Evolutionary conservation across 2,113 vertebrate species (phyloP).

Genomic region (Erpornis zantholeuca): DNA sequence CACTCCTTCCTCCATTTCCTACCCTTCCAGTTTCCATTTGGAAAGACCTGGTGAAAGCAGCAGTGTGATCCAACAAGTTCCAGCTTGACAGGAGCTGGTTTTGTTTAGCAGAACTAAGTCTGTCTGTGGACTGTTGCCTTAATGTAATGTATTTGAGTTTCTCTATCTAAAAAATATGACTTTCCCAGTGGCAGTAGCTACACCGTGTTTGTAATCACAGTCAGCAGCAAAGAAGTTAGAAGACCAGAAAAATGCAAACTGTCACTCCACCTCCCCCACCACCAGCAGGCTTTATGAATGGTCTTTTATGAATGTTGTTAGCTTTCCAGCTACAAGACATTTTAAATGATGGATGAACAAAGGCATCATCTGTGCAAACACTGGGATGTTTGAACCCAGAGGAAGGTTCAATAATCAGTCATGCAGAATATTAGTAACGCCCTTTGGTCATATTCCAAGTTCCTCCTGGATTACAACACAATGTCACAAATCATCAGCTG

Average conservation of each 20-base stretch:
- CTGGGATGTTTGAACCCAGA: slow-evolving; percentile 48
- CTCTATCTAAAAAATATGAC: not conserved
- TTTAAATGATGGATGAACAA: slow-evolving; percentile 61
- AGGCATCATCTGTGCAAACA: slow-evolving; percentile 59
- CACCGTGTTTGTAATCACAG: not conserved
- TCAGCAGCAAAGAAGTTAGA: slow-evolving; percentile 16
- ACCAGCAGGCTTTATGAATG: slow-evolving; percentile 5
- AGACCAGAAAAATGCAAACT: slow-evolving; percentile 37
- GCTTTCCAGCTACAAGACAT: slow-evolving; percentile 40
- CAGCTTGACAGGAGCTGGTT: not conserved
- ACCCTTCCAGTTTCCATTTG: not conserved
- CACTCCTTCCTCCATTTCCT: not conserved
- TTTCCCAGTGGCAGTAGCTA: not conserved
- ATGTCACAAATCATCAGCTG: slow-evolving; percentile 45
- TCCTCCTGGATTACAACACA: slow-evolving; percentile 15
- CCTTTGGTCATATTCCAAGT: slow-evolving; percentile 50
- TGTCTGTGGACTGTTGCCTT: not conserved
- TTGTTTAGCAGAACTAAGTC: not conserved
- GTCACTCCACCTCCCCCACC: not conserved
- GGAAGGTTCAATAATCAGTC: slow-evolving; percentile 55
- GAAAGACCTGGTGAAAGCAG: not conserved
- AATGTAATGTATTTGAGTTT: not conserved
- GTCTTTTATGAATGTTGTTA: slow-evolving; percentile 42
- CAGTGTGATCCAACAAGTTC: not conserved
- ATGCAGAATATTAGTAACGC: slow-evolving; percentile 41